These are phyloP conservation scores for Equus przewalskii DNA, from an alignment of 2,113 vertebrate species.

Conservation along the genomic window DNA sequence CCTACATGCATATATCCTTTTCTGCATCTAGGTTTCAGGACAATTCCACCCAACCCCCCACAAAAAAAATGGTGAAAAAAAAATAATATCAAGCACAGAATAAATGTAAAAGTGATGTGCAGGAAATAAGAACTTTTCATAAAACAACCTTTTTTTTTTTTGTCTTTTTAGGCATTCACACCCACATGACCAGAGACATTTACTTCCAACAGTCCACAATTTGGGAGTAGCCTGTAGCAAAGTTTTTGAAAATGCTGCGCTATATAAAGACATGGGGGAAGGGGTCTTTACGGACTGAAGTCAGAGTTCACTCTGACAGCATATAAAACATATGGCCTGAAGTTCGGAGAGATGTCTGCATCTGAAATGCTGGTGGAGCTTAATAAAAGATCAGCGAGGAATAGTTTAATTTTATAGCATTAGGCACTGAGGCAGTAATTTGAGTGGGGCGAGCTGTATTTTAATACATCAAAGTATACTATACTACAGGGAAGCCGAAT, in stretches of 20 bases:
- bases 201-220: background rate
- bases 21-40: slow-evolving; percentile 43
- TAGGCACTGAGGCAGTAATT: slow-evolving; percentile 69
- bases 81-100: slow-evolving; percentile 44
- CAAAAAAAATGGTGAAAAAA: background rate
- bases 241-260: slow-evolving; percentile 21
- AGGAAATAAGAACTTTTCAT: slow-evolving; percentile 1
- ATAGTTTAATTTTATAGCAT: slow-evolving; percentile 82
- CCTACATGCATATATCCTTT: background rate
- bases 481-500: slow-evolving; percentile 56
- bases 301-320: slow-evolving; percentile 57
- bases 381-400: slow-evolving; percentile 77
- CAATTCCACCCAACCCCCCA: background rate
- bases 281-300: background rate
- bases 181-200: background rate
- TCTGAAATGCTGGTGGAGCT: slow-evolving; percentile 67
- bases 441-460: slow-evolving; percentile 67
- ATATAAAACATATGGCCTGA: slow-evolving; percentile 68
- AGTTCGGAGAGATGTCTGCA: slow-evolving; percentile 65
- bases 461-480: slow-evolving; percentile 75
- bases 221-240: slow-evolving; percentile 24
- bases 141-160: background rate
- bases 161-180: background rate
- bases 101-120: background rate
- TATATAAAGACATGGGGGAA: slow-evolving; percentile 54